A percentile compares a stretch with the other conserved stretches of the same genome.
phyloP scores from a whole-genome alignment of 2,888 invertebrate species.

The Cordylochernes scorpioides region DNA sequence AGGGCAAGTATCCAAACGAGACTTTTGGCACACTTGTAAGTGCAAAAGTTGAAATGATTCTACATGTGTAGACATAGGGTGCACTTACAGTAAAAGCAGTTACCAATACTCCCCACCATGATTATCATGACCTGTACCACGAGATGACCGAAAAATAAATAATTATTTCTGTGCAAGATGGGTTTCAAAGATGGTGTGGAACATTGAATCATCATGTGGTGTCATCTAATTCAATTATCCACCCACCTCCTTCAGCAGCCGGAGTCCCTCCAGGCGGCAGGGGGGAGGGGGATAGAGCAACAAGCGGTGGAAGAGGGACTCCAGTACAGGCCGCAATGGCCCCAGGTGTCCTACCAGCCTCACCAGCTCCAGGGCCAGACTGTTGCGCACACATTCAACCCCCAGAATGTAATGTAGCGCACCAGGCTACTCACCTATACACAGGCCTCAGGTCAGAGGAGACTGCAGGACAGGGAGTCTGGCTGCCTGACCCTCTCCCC shows the following conservation, averaged over 20 bases:
- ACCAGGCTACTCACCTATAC: slow-evolving; percentile 34
- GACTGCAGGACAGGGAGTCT: slow-evolving; percentile 44
- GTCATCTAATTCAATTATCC: background rate
- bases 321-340: slow-evolving; percentile 51
- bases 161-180: too few relatives aligned
- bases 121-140: too few relatives aligned
- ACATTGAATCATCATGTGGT: too few relatives aligned
- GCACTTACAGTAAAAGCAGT: too few relatives aligned
- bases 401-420: background rate
- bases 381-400: slow-evolving; percentile 18
- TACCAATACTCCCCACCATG: too few relatives aligned
- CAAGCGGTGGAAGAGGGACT: slow-evolving; percentile 77
- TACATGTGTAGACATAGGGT: too few relatives aligned
- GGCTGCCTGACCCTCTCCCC: slow-evolving; percentile 38
- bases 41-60: too few relatives aligned
- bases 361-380: slow-evolving; percentile 65
- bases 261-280: slow-evolving; percentile 55
- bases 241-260: slow-evolving; percentile 43
- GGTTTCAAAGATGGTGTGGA: too few relatives aligned
- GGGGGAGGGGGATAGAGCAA: slow-evolving; percentile 57
- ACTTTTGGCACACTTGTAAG: too few relatives aligned
- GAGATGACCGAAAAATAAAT: too few relatives aligned
- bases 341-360: slow-evolving; percentile 61
- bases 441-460: too few relatives aligned
- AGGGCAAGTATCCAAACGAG: too few relatives aligned